phyloP scores from a whole-genome alignment of 2,888 invertebrate genomes.

The Notodonta ziczac region DNA sequence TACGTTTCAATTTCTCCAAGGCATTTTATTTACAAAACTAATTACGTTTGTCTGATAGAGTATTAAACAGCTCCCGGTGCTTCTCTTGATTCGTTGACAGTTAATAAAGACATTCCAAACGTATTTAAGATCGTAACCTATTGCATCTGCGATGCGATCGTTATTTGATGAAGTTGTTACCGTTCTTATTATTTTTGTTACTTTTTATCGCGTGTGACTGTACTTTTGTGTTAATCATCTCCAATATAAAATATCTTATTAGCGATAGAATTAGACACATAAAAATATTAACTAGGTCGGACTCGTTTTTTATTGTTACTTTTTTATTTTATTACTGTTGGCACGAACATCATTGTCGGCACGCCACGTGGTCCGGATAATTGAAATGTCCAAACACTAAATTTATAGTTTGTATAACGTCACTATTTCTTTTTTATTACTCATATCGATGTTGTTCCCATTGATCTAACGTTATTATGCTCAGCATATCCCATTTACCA shows the following conservation, averaged over 20 bases:
- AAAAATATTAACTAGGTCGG: constrained; percentile 52
- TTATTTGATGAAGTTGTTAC: constrained; percentile 64
- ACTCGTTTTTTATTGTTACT: constrained; percentile 55
- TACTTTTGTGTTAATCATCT: constrained; percentile 51
- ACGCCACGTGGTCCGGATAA: constrained; percentile 81
- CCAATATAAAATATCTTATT: constrained; percentile 52
- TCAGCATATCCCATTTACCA: constrained; percentile 31
- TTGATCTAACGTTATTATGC: constrained; percentile 43
- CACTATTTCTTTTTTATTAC: constrained; percentile 68
- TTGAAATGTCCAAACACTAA: constrained; percentile 82
- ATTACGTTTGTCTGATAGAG: constrained; percentile 82
- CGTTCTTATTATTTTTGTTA: constrained; percentile 37
- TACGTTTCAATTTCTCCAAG: constrained; percentile 82
- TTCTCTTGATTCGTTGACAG: constrained; percentile 78
- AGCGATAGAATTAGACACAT: constrained; percentile 54
- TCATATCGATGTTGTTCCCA: constrained; percentile 48
- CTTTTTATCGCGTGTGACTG: constrained; percentile 49
- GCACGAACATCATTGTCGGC: constrained; percentile 79
- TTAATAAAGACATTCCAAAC: constrained; percentile 82
- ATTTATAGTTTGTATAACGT: constrained; percentile 75
- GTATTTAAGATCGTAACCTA: constrained; percentile 70
- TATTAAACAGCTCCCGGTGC: constrained; percentile 77
- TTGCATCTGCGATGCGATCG: constrained; percentile 66
- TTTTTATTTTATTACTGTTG: constrained; percentile 74
- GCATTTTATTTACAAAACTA: constrained; percentile 85